Evolutionary conservation across 2,888 invertebrate species (phyloP), one percentile per base, ranked within the genome.

Genomic region (Ormyrus nitidulus): DNA sequence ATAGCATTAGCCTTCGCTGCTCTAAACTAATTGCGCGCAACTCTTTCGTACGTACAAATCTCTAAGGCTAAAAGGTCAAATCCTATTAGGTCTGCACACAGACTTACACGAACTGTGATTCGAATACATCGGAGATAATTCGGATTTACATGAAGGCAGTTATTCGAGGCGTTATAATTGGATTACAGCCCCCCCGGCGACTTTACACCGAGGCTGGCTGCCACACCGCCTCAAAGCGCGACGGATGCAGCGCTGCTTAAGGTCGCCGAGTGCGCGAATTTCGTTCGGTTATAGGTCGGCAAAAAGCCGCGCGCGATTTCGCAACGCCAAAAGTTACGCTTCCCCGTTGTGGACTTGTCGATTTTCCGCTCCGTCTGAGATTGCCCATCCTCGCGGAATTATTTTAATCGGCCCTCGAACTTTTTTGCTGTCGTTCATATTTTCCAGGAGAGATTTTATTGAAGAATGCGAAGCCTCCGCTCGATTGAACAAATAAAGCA

Each of bases 91-190:
- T 10, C 54, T 5, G 49, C 49, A n/a, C 34, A 68, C 51, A 58
- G 56, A 62, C 74, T 74, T 79, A 79, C 54, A 62, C 44, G 54
- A 62, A 61, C 68, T 46, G 13, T 6, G 62, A 65, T 72, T 79
- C 56, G 78, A 58, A 74, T 61, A 61, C 53, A 79, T 54, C 53
- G 51, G 44, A 69, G 56, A 74, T 65, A 59, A 80, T 80, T 66
- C 54, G 71, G 66, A 80, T 80, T 76, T 80, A 80, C 70, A 71
- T 56, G 71, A 72, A 58, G 70, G 70, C 54, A 65, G 65, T 58
- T 65, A 80, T 72, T 76, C 76, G 65, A 71, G 75, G 80, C 76
- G 71, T 80, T 76, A 80, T 80, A 76, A 80, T 76, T 75, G 72
- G 76, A 76, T 80, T 80, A 80, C 66, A 71, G 69, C 44, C 58